Evolutionary conservation across 2,113 vertebrate species (phyloP).

Genomic region (Prunella fulvescens): DNA sequence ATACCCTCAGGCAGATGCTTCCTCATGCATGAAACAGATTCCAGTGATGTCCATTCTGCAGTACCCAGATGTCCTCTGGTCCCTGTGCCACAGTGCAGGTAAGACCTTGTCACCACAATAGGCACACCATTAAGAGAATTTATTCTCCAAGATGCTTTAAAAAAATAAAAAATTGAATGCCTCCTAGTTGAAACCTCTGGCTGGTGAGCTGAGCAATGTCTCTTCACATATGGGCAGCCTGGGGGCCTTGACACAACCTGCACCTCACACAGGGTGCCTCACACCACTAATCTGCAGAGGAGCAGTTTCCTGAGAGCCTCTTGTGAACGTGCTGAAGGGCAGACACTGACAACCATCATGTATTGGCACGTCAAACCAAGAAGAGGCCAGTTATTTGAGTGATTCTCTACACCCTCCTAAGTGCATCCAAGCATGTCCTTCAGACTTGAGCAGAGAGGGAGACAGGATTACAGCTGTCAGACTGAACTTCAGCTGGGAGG

Average conservation of each 20-base stretch:
- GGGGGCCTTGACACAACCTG: neutral
- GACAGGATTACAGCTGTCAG: neutral
- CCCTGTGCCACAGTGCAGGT: neutral
- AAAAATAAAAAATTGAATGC: neutral
- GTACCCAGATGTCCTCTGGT: neutral
- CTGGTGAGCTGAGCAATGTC: neutral
- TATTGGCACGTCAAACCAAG: neutral
- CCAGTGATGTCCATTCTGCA: neutral
- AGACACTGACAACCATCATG: rapidly evolving
- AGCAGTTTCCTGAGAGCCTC: neutral
- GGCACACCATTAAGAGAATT: neutral
- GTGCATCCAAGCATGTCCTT: neutral
- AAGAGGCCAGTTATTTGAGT: neutral
- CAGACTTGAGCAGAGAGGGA: neutral
- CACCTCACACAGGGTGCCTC: neutral
- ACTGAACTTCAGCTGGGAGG: neutral
- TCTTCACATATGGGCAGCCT: neutral
- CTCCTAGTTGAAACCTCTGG: neutral
- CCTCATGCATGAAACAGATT: neutral
- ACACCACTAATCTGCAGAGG: neutral
- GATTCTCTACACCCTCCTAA: neutral
- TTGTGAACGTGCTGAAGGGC: neutral
- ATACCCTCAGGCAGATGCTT: neutral
- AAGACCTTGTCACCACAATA: neutral
- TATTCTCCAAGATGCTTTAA: neutral